Conservation (phyloP, 2,888 invertebrate genomes). For the Heliconius hortense region DNA sequence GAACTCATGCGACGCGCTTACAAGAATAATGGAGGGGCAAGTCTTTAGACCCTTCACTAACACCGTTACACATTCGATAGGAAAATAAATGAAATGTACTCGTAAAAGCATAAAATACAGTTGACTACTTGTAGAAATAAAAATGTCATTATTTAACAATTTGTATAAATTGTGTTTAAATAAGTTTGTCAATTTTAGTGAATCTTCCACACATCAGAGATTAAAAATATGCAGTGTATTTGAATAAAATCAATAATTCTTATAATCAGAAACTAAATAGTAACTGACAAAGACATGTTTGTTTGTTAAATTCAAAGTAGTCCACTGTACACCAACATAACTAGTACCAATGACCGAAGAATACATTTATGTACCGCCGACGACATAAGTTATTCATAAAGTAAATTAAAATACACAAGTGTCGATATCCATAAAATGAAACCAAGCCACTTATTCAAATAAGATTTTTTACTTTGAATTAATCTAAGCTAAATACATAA, state of each 20-base stretch:
- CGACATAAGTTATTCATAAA: slow-evolving; percentile 29
- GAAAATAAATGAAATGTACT: slow-evolving; percentile 20
- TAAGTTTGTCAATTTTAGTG: not conserved
- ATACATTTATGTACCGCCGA: slow-evolving; percentile 26
- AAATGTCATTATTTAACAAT: not conserved
- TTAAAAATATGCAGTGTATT: not conserved
- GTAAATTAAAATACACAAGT: not conserved
- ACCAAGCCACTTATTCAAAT: not conserved
- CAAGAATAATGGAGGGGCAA: slow-evolving; percentile 23
- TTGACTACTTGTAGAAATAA: slow-evolving; percentile 17
- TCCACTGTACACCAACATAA: slow-evolving; percentile 35
- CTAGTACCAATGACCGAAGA: slow-evolving; percentile 29
- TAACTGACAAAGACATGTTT: not conserved
- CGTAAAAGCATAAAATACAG: slow-evolving; percentile 30
- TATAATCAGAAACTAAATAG: not conserved
- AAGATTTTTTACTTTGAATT: not conserved
- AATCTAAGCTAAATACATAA: not conserved
- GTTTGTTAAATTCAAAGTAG: slow-evolving; percentile 20
- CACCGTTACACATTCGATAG: slow-evolving; percentile 32
- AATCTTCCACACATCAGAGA: not conserved
- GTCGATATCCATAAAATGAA: not conserved
- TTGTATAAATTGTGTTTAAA: not conserved
- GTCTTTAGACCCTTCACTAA: slow-evolving; percentile 27
- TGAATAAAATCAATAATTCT: not conserved
- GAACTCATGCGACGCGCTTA: slow-evolving; percentile 38